Conservation (phyloP, 2,797 vertebrate species). For the Ctenopoma multispine region DNA sequence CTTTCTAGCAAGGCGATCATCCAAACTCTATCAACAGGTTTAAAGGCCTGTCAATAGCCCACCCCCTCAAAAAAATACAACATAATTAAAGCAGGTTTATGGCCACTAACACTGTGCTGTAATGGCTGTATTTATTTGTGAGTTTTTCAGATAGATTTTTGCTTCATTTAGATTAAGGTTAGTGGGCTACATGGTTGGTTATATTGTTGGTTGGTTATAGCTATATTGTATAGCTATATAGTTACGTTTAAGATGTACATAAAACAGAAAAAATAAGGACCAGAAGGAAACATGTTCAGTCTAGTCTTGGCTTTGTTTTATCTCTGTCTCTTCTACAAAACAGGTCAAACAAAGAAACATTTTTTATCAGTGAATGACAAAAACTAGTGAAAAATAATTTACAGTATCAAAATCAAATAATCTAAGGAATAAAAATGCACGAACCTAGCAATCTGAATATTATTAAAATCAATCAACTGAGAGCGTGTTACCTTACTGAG, state of each 20-base stretch:
- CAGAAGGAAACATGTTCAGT: neutral
- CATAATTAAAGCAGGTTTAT: conserved; percentile 18
- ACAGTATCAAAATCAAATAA: no score
- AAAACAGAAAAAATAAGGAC: neutral
- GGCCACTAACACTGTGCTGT: neutral
- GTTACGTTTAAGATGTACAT: neutral
- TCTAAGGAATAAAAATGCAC: no score
- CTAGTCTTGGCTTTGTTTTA: no score
- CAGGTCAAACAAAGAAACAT: no score
- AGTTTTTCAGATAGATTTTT: neutral
- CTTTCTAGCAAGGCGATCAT: conserved; percentile 38
- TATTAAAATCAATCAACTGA: no score
- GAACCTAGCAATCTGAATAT: no score
- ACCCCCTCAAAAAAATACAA: conserved; percentile 31
- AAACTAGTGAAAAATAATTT: no score
- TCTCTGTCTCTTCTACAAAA: no score
- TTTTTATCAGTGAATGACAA: no score
- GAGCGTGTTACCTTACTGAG: neutral
- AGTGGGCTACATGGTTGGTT: no score
- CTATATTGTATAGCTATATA: no score
- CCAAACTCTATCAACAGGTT: conserved; percentile 46
- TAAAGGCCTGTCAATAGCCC: conserved; percentile 39
- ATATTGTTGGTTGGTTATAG: no score
- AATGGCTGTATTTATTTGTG: conserved; percentile 2
- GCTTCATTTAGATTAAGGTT: neutral